A percentile compares a stretch with the other conserved stretches of the same genome.
These are phyloP conservation scores for Staurois parvus DNA, from an alignment of 2,797 vertebrate genomes.

Conservation along the genomic window DNA sequence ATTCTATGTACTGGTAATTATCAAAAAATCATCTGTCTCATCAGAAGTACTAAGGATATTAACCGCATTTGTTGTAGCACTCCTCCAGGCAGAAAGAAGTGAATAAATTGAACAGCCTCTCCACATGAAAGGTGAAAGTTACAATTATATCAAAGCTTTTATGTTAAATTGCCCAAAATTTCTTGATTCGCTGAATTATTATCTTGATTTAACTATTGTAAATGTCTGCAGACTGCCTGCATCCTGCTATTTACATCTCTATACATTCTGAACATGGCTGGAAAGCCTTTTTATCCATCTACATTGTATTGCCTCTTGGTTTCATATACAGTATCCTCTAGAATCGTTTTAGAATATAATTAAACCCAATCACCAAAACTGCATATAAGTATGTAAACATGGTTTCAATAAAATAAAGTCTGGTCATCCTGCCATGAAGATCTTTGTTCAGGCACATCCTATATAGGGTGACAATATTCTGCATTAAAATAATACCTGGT, in stretches of 20 bases:
- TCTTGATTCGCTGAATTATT: constrained; percentile 39
- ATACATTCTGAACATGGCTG: constrained; percentile 2
- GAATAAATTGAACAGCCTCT: constrained; percentile 28
- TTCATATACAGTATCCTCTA: neutral
- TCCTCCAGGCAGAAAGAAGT: constrained; percentile 12
- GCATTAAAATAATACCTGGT: no score
- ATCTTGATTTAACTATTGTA: constrained; percentile 46
- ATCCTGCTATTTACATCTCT: constrained; percentile 16
- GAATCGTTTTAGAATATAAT: neutral
- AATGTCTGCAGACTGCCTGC: constrained; percentile 21
- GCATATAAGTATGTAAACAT: no score
- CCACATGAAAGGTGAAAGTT: constrained; percentile 23
- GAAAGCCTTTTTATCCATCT: neutral
- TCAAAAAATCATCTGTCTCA: neutral
- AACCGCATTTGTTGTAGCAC: neutral
- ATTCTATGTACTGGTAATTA: neutral
- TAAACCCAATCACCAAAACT: no score
- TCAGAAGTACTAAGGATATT: constrained; percentile 6
- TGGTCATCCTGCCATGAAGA: no score
- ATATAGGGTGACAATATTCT: no score
- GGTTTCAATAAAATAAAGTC: no score
- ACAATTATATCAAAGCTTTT: constrained; percentile 30
- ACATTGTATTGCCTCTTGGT: neutral
- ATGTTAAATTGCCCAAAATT: constrained; percentile 36
- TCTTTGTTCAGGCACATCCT: no score